Evolutionary conservation across 2,113 vertebrate species (phyloP).

Genomic region (Megaceryle torquata): DNA sequence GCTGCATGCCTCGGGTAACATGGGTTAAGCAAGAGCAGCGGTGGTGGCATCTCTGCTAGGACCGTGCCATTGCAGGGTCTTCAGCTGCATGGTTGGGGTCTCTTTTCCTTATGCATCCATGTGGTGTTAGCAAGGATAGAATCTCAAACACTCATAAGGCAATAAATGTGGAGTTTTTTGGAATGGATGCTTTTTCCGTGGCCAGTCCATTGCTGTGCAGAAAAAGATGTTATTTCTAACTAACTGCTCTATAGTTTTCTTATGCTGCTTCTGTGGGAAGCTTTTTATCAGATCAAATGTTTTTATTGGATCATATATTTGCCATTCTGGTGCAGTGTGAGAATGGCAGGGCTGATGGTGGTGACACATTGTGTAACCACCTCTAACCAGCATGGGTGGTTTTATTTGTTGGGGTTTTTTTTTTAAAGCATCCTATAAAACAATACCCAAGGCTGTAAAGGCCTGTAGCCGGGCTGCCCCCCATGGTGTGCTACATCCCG

Average conservation of each 20-base stretch:
- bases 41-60: background rate
- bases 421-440: background rate
- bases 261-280: background rate
- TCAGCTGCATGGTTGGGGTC: background rate
- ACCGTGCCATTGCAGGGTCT: fast-evolving
- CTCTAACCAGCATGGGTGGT: background rate
- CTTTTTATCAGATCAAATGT: background rate
- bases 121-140: fast-evolving
- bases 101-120: background rate
- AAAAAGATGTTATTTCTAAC: background rate
- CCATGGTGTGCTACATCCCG: fast-evolving
- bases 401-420: too few relatives aligned
- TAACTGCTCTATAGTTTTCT: background rate
- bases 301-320: background rate
- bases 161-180: background rate
- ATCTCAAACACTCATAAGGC: background rate
- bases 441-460: background rate
- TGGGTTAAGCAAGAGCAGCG: fast-evolving
- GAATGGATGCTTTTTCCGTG: background rate
- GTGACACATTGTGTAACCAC: background rate
- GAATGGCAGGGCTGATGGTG: background rate
- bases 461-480: background rate
- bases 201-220: background rate
- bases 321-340: background rate
- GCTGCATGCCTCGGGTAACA: background rate